A percentile compares a stretch with the other conserved stretches of the same genome.
Evolutionary conservation across 2,113 vertebrate species (phyloP).

Genomic region (Pleuronectes platessa): DNA sequence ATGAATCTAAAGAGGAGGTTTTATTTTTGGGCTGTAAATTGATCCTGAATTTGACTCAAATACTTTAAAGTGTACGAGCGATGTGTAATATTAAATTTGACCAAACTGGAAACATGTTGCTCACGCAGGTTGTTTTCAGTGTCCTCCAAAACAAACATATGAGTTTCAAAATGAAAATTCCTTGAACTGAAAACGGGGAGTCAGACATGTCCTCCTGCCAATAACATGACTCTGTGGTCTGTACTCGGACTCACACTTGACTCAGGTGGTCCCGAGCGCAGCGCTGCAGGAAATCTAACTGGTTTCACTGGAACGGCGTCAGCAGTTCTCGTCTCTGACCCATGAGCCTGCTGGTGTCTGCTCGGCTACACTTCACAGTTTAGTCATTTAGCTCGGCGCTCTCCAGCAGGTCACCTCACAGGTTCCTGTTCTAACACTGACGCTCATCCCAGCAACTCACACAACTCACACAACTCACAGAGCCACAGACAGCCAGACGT

Average conservation of each 20-base stretch:
- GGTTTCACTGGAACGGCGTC: conserved; percentile 1
- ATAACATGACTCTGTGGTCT: conserved; percentile 49
- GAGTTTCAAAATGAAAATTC: conserved; percentile 32
- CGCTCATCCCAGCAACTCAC: no score
- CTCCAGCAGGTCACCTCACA: neutral
- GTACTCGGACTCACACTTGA: conserved; percentile 52
- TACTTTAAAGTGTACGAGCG: no score
- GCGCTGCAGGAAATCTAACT: neutral
- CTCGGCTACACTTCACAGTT: neutral
- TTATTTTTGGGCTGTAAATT: no score
- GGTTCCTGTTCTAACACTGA: neutral
- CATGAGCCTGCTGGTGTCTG: neutral
- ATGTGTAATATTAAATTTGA: no score
- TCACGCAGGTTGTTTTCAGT: neutral
- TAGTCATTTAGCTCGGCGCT: neutral
- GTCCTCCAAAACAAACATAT: neutral
- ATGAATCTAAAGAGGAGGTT: no score
- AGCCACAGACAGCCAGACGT: no score
- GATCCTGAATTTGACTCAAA: no score
- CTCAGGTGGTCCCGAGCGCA: conserved; percentile 41
- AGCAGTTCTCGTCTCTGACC: conserved; percentile 29
- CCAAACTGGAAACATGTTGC: neutral
- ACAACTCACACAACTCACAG: no score
- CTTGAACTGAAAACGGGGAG: conserved; percentile 9
- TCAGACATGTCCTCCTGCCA: conserved; percentile 49